Evolutionary conservation across 2,113 vertebrate species (phyloP), one percentile per base, ranked within the genome.

Genomic region (Forbesichthys papilliferus): DNA sequence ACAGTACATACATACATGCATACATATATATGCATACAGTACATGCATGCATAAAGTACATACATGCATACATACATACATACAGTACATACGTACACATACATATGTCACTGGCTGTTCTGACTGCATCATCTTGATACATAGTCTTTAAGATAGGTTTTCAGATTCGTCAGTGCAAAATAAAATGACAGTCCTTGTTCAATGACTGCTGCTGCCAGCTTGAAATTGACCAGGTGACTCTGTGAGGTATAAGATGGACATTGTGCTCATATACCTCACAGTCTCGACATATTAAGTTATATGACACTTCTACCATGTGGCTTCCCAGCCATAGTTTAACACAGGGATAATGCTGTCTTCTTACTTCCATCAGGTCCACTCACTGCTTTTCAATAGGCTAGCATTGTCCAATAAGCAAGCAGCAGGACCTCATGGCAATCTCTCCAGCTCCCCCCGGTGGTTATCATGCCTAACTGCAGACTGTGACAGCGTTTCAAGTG

Each of bases 401-500:
- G 55, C 10, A 2, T 57, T 48, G 5, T 64, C 75, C 71, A 81
- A 75, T 84, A 61, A 69, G 71, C 68, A 69, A 48, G 54, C 60
- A 63, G 51, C 56, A 56, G 64, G 47, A 11, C 53, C 33, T 75
- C 18, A 9, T 64, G 27, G 66, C 9, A 16, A 13, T 13, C 47
- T 75, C 56, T 14, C 18, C 51, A 16, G 16, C 71, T 49, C 75
- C 82, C 51, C 33, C 10, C 75, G 75, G 79, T 85, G 80, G 76
- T 60, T 5, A 1, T 64, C 71, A 56, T 68, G 3, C 68, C 69
- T 42, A 56, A 54, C 51, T 67, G 57, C 60, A 4, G 5, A 9
- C 56, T 64, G 54, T 42, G 16, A 14, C 48, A 16, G 56, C 13
- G 27, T 27, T 27, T 27, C 27, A 8, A 13, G 13, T 54, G 13